Evolutionary conservation across 2,888 invertebrate genomes (phyloP).

Genomic region (Stomorhina lunata): DNA sequence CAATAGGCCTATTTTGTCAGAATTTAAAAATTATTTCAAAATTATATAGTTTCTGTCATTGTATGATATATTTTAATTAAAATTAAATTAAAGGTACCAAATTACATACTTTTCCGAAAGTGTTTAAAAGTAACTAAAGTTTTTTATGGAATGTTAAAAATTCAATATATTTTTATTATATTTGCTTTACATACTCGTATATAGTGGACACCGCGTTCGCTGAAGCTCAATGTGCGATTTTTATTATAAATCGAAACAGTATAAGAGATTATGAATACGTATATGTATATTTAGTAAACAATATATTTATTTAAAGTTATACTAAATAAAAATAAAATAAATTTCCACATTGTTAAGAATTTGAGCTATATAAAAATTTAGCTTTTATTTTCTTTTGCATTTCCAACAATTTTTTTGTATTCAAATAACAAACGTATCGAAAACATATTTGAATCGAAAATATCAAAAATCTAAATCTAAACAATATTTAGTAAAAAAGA

Average conservation of each 20-base stretch:
- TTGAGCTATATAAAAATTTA: conserved; percentile 51
- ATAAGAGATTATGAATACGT: conserved; percentile 56
- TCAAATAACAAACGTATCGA: conserved; percentile 20
- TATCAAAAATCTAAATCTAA: conserved; percentile 47
- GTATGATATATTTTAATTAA: no score
- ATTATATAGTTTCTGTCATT: no score
- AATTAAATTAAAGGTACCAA: no score
- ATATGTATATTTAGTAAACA: not conserved
- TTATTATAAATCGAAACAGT: conserved; percentile 30
- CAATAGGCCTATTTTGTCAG: no score
- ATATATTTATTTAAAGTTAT: conserved; percentile 14
- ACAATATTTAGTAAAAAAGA: conserved; percentile 77
- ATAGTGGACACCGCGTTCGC: no score
- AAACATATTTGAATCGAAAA: conserved; percentile 35
- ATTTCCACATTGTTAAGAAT: conserved; percentile 24
- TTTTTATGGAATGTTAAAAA: no score
- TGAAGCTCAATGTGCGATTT: not conserved
- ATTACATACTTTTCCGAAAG: no score
- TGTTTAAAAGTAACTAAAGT: no score
- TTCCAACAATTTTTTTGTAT: conserved; percentile 48
- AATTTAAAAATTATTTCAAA: no score
- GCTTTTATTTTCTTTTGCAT: conserved; percentile 66
- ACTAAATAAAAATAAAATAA: conserved; percentile 32
- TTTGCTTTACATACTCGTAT: no score
- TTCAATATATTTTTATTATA: no score